Conservation (phyloP, 2,888 invertebrate species). For the Ectemnius cavifrons region DNA sequence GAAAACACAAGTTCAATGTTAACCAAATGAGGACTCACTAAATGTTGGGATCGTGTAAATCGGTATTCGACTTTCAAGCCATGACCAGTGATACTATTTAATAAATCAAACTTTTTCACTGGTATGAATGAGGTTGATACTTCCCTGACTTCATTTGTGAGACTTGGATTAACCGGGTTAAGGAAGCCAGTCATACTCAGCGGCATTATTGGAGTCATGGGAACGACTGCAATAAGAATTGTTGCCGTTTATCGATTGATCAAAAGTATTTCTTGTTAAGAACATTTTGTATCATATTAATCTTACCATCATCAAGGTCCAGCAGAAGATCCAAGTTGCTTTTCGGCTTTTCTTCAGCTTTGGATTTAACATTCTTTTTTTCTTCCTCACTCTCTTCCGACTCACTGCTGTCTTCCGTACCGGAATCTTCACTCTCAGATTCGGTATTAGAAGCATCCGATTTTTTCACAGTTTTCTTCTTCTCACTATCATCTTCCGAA, state of each 20-base stretch:
- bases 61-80: conserved; percentile 84
- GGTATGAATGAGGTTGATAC: conserved; percentile 83
- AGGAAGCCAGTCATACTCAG: conserved; percentile 90
- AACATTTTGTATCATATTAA: neutral
- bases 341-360: conserved; percentile 79
- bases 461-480: conserved; percentile 59
- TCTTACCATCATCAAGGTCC: conserved; percentile 86
- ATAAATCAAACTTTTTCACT: conserved; percentile 81
- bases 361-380: conserved; percentile 70
- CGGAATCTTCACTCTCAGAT: conserved; percentile 69
- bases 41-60: conserved; percentile 89
- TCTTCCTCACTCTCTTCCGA: conserved; percentile 67
- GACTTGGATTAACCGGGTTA: conserved; percentile 80
- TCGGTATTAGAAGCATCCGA: conserved; percentile 67
- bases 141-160: conserved; percentile 73
- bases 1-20: conserved; percentile 89
- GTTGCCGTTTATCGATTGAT: neutral
- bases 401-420: conserved; percentile 65
- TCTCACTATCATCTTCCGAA: conserved; percentile 44
- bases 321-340: conserved; percentile 90
- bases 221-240: conserved; percentile 79
- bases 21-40: conserved; percentile 90
- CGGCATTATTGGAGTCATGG: conserved; percentile 87
- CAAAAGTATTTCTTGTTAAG: conserved; percentile 1
- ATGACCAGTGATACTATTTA: conserved; percentile 86